Percentiles rank a stretch among this genome's conserved stretches.
These are phyloP conservation scores for Phainopepla nitens DNA, from an alignment of 2,113 vertebrate species.

Conservation along the genomic window DNA sequence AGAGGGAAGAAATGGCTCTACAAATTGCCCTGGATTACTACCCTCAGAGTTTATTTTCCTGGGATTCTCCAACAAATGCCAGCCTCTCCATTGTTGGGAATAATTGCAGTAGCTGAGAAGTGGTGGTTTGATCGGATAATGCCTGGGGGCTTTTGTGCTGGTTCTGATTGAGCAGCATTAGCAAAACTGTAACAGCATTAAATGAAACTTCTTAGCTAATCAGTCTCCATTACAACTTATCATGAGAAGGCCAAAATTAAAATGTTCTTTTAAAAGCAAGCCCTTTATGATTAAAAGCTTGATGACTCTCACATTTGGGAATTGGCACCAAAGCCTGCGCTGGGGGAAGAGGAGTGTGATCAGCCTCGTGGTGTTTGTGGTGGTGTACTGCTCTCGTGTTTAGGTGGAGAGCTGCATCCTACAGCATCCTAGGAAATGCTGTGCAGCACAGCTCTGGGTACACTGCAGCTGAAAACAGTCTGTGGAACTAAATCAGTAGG, in stretches of 20 bases:
- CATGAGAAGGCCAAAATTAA: not conserved
- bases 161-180: not conserved
- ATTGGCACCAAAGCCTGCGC: not conserved
- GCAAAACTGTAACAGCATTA: not conserved
- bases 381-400: not conserved
- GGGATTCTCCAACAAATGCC: not conserved
- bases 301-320: not conserved
- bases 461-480: not conserved
- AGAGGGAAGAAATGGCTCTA: not conserved
- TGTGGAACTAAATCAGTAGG: rapidly evolving
- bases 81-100: rapidly evolving
- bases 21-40: not conserved
- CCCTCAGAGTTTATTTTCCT: not conserved
- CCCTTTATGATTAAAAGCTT: not conserved
- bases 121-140: not conserved
- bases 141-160: not conserved
- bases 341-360: not conserved
- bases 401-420: not conserved
- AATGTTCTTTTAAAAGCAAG: not conserved
- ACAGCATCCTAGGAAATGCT: not conserved
- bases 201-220: not conserved
- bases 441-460: rapidly evolving
- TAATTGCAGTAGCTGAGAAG: not conserved
- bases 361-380: not conserved
- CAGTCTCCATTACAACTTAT: not conserved